phyloP scores from a whole-genome alignment of 2,797 vertebrate genomes.

The Myripristis jacobus region DNA sequence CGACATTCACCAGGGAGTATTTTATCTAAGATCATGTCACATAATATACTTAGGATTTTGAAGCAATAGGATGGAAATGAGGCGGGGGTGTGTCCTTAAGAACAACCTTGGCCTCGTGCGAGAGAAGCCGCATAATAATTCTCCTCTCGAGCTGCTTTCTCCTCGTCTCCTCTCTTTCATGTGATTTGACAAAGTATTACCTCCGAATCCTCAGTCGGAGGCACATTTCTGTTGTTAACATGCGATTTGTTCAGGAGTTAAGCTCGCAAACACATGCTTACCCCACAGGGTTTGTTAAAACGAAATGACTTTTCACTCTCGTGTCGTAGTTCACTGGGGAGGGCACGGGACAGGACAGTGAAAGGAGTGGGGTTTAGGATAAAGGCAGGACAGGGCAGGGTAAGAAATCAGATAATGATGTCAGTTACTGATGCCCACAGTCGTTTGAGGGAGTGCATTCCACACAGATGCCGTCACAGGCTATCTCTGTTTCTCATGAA shows the following conservation, averaged over 20 bases:
- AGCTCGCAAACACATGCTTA: background rate
- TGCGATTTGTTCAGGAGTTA: background rate
- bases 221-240: background rate
- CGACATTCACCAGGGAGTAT: background rate
- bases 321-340: background rate
- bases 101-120: background rate
- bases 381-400: no score
- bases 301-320: background rate
- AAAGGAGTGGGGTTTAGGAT: background rate
- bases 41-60: background rate
- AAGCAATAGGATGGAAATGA: background rate
- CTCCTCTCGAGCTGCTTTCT: background rate
- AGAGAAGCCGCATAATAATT: background rate
- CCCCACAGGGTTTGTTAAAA: background rate
- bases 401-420: background rate
- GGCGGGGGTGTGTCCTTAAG: background rate
- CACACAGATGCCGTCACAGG: background rate
- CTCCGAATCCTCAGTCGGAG: background rate
- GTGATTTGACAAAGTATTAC: background rate
- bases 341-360: background rate
- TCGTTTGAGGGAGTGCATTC: background rate
- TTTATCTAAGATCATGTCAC: background rate
- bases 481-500: background rate
- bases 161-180: background rate
- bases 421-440: slow-evolving; percentile 1